A percentile compares a stretch with the other conserved stretches of the same genome.
Evolutionary conservation across 2,888 invertebrate genomes (phyloP).

Genomic region (Lasioglossum pauxillum): DNA sequence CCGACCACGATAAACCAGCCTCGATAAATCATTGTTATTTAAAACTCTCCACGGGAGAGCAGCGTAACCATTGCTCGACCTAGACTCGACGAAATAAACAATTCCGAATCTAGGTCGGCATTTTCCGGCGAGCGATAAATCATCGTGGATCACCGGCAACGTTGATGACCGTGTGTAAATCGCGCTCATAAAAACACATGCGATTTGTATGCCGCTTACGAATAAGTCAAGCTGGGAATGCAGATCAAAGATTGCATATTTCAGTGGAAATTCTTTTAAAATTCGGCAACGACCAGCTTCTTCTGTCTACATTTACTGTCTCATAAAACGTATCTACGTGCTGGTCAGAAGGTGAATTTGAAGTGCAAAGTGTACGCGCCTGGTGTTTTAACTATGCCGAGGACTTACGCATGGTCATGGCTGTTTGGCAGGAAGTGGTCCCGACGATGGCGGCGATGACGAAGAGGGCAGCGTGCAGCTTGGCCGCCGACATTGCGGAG

Average conservation of each 20-base stretch:
- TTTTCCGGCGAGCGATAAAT: neutral
- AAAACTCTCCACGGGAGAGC: neutral
- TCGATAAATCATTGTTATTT: neutral
- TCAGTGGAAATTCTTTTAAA: neutral
- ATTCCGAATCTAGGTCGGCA: neutral
- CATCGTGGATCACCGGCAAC: neutral
- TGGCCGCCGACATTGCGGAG: slow-evolving; percentile 65
- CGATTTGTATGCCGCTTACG: neutral
- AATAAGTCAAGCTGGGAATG: neutral
- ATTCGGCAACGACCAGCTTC: neutral
- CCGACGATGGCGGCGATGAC: slow-evolving; percentile 44
- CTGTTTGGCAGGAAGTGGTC: slow-evolving; percentile 66
- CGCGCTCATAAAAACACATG: neutral
- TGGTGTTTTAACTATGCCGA: neutral
- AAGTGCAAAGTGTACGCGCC: neutral
- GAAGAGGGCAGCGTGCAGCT: slow-evolving; percentile 38
- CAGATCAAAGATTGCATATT: neutral
- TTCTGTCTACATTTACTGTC: too few species aligned
- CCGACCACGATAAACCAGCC: neutral
- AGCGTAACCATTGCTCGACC: neutral
- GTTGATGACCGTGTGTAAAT: neutral
- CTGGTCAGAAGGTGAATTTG: neutral
- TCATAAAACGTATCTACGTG: too few species aligned
- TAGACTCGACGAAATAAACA: neutral
- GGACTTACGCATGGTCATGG: slow-evolving; percentile 76